Evolutionary conservation across 1,140 invertebrate genomes (phyloP).

Genomic region (Tigriopus japonicus): DNA sequence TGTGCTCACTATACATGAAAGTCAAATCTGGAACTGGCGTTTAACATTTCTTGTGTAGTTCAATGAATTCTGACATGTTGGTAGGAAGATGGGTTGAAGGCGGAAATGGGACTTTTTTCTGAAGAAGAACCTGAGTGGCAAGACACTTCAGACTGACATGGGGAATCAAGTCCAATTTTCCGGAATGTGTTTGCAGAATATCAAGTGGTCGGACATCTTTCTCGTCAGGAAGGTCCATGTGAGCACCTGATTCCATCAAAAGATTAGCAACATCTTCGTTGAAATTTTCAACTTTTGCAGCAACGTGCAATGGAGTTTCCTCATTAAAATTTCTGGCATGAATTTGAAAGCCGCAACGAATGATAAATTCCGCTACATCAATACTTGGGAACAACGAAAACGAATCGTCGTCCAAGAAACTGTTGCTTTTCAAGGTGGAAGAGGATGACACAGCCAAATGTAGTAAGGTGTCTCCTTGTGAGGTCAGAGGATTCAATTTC

Average conservation of each 20-base stretch:
- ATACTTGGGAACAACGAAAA: slow-evolving; percentile 19
- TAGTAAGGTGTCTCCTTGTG: slow-evolving; percentile 19
- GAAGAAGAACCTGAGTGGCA: slow-evolving; percentile 19
- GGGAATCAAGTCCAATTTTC: slow-evolving; percentile 18
- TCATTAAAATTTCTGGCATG: slow-evolving; percentile 19
- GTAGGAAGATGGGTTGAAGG: too few species aligned
- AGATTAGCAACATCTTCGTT: slow-evolving; percentile 16
- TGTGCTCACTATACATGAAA: too few species aligned
- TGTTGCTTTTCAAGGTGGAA: slow-evolving; percentile 20
- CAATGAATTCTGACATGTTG: too few species aligned
- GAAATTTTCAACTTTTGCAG: slow-evolving; percentile 18
- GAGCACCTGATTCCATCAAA: slow-evolving; percentile 19
- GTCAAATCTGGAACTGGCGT: too few species aligned
- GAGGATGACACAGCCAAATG: slow-evolving; percentile 20
- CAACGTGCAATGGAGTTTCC: slow-evolving; percentile 21
- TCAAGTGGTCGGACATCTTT: slow-evolving; percentile 19
- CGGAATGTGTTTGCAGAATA: slow-evolving; percentile 16
- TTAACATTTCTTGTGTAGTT: too few species aligned
- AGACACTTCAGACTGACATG: slow-evolving; percentile 22
- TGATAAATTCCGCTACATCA: slow-evolving; percentile 17
- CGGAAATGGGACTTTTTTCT: slow-evolving; percentile 14
- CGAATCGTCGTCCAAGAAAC: slow-evolving; percentile 19
- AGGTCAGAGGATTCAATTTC: slow-evolving; percentile 18
- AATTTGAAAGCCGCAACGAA: slow-evolving; percentile 20
- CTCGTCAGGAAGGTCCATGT: slow-evolving; percentile 20